Percentiles rank a stretch among this genome's conserved stretches.
Evolutionary conservation across 2,797 vertebrate species (phyloP).

Genomic region (Coracias cyanogaster): DNA sequence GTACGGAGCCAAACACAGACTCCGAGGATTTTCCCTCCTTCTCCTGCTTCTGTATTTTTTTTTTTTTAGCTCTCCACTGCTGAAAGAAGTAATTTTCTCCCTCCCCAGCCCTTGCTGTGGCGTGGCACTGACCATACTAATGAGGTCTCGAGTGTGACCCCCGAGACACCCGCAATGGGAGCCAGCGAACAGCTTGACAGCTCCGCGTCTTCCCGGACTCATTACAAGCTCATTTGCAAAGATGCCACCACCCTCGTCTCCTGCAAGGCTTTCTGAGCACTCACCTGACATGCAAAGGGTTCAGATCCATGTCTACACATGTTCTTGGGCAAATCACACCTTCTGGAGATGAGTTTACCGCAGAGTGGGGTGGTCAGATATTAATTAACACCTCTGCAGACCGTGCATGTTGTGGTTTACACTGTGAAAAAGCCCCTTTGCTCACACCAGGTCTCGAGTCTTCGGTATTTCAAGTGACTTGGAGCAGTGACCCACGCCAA

Average conservation of each 20-base stretch:
- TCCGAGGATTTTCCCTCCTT: neutral
- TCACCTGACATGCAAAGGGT: neutral
- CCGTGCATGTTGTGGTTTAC: accelerated
- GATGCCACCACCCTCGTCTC: neutral
- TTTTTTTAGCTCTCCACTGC: neutral
- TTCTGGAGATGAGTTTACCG: neutral
- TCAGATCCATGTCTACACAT: neutral
- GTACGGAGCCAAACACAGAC: neutral
- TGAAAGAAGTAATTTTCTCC: neutral
- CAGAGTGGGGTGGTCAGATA: accelerated
- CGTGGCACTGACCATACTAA: neutral
- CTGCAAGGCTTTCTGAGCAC: neutral
- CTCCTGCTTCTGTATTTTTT: neutral
- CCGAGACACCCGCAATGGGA: accelerated
- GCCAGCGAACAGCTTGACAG: neutral
- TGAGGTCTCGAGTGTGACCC: neutral
- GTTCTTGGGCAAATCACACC: neutral
- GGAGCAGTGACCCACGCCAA: accelerated
- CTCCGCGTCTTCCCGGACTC: neutral
- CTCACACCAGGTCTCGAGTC: accelerated
- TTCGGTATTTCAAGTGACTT: accelerated
- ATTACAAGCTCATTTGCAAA: neutral
- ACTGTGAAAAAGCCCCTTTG: neutral
- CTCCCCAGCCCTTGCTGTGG: neutral
- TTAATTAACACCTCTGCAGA: slow-evolving; percentile 10